These are phyloP conservation scores for Habrosyne pyritoides DNA, from an alignment of 2,888 invertebrate species.

Conservation along the genomic window DNA sequence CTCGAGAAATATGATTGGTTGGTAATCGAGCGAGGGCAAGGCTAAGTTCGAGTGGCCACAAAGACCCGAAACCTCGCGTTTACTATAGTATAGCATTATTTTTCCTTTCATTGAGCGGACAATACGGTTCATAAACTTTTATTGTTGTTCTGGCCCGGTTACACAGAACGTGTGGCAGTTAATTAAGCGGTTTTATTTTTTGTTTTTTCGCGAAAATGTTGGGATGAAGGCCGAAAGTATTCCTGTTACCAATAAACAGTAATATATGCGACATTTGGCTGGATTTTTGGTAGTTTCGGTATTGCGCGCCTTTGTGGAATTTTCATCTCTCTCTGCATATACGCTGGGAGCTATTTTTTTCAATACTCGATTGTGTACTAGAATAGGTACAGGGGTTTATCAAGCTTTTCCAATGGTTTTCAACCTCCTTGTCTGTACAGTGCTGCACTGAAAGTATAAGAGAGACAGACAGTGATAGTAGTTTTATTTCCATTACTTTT, in stretches of 20 bases:
- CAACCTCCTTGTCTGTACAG: too few species aligned
- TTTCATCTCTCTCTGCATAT: too few species aligned
- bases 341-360: too few species aligned
- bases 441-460: too few species aligned
- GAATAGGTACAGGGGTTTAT: too few species aligned
- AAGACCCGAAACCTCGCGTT: constrained; percentile 29
- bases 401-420: too few species aligned
- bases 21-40: neutral
- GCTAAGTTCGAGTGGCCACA: constrained; percentile 8
- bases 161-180: constrained; percentile 14
- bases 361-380: too few species aligned
- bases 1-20: neutral
- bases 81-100: constrained; percentile 56
- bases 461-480: too few species aligned
- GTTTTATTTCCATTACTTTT: too few species aligned
- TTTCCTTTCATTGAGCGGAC: constrained; percentile 62
- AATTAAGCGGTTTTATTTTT: constrained; percentile 12
- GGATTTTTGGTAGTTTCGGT: neutral
- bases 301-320: too few species aligned
- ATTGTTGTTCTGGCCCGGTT: constrained; percentile 37
- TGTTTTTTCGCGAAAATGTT: neutral
- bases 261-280: neutral
- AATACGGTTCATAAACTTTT: constrained; percentile 69
- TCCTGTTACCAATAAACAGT: neutral
- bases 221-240: neutral